phyloP scores from a whole-genome alignment of 2,888 invertebrate genomes.

The Cantharis flavilabris region DNA sequence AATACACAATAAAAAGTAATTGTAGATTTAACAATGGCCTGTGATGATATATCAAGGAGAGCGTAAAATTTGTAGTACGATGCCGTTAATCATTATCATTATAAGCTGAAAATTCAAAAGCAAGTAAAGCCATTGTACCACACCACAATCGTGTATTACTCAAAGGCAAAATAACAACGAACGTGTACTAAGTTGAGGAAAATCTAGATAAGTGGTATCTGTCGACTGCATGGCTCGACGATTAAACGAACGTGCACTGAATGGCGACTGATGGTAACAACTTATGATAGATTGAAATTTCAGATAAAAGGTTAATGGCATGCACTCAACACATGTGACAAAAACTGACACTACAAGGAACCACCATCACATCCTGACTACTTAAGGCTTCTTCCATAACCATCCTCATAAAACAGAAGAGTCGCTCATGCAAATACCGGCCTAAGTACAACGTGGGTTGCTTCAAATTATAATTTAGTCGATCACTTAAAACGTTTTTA shows the following conservation, averaged over 20 bases:
- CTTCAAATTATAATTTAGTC: neutral
- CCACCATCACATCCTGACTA: neutral
- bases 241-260: conserved; percentile 43
- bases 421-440: neutral
- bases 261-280: conserved; percentile 45
- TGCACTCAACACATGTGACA: conserved; percentile 42
- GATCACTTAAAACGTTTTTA: neutral
- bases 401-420: neutral
- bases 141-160: conserved; percentile 29
- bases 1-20: neutral
- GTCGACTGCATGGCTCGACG: conserved; percentile 38
- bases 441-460: neutral
- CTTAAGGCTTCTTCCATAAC: neutral
- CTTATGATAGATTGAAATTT: conserved; percentile 42
- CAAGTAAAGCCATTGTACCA: conserved; percentile 20
- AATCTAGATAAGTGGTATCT: conserved; percentile 37
- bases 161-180: conserved; percentile 30
- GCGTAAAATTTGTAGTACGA: conserved; percentile 17
- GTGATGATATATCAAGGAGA: conserved; percentile 4
- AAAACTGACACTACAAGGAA: conserved; percentile 26
- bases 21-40: neutral
- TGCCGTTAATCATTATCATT: conserved; percentile 29
- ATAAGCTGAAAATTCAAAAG: conserved; percentile 26
- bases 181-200: conserved; percentile 28
- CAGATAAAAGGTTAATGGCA: conserved; percentile 47